Percentiles rank a stretch among this genome's conserved stretches.
These are phyloP conservation scores for Lepeophtheirus nordmannii DNA, from an alignment of 2,888 invertebrate genomes.

Conservation along the genomic window DNA sequence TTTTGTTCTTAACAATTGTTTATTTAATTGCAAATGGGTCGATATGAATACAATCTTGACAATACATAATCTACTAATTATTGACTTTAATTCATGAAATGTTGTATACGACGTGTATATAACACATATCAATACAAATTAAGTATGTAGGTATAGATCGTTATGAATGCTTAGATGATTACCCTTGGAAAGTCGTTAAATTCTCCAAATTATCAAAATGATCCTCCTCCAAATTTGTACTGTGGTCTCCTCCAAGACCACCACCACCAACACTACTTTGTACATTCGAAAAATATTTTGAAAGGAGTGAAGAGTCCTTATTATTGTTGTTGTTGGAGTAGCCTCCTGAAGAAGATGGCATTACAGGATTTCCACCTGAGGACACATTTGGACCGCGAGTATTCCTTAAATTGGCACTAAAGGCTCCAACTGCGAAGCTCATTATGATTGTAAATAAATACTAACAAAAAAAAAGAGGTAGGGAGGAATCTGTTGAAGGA, in stretches of 20 bases:
- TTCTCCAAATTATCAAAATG: not conserved
- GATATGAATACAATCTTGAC: too few relatives aligned
- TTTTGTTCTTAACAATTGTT: too few relatives aligned
- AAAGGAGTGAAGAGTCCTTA: not conserved
- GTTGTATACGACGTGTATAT: too few relatives aligned
- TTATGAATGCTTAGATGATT: not conserved
- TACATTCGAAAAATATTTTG: not conserved
- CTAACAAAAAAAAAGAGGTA: too few relatives aligned
- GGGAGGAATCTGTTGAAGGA: too few relatives aligned
- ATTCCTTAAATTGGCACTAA: constrained; percentile 4
- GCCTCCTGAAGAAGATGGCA: not conserved
- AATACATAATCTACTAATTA: too few relatives aligned
- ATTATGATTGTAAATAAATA: not conserved
- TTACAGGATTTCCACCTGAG: not conserved
- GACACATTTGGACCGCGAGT: constrained; percentile 1
- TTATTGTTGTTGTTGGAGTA: not conserved
- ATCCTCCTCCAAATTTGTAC: not conserved
- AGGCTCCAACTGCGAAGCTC: not conserved
- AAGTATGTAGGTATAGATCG: too few relatives aligned
- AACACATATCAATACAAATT: too few relatives aligned
- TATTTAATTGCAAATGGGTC: too few relatives aligned
- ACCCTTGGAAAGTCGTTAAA: not conserved
- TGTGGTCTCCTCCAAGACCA: too few relatives aligned
- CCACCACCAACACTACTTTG: not conserved
- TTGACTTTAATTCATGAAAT: too few relatives aligned